A percentile compares a stretch with the other conserved stretches of the same genome.
Conservation (phyloP, 2,113 vertebrate species). For the Grallaria varia region DNA sequence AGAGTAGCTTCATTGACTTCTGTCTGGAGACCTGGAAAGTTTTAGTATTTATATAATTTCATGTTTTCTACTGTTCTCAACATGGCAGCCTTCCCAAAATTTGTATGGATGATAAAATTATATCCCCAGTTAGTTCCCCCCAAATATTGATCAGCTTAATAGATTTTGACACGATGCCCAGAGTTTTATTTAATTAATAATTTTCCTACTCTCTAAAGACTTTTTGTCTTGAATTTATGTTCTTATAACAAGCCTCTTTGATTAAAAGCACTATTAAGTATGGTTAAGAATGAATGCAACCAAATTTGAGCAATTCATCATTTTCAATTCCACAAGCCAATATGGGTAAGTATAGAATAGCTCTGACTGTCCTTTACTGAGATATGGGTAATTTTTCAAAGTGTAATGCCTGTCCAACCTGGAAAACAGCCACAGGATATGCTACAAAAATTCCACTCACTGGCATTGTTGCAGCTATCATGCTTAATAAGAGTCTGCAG, state of each 20-base stretch:
- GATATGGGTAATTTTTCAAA: slow-evolving; percentile 19
- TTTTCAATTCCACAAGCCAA: slow-evolving; percentile 35
- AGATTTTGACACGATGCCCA: background rate
- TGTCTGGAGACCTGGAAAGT: background rate
- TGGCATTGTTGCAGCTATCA: background rate
- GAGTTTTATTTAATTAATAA: slow-evolving; percentile 41
- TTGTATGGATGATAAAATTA: background rate
- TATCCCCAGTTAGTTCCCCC: background rate
- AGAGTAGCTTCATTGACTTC: background rate
- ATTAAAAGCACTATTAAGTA: slow-evolving; percentile 41
- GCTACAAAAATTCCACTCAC: slow-evolving; percentile 21
- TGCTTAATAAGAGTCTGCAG: background rate
- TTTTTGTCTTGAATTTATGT: slow-evolving; percentile 3
- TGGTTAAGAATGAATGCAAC: slow-evolving; percentile 19
- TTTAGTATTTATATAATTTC: background rate
- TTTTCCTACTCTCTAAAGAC: background rate
- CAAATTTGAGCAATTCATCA: slow-evolving; percentile 23
- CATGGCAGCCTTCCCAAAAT: background rate
- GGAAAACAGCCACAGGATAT: slow-evolving; percentile 11
- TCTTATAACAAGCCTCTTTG: slow-evolving; percentile 27
- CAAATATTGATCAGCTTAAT: slow-evolving; percentile 38
- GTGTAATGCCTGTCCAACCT: background rate
- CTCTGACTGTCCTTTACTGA: slow-evolving; percentile 4
- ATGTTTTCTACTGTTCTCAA: background rate
- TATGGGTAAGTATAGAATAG: slow-evolving; percentile 2